Evolutionary conservation across 1,140 invertebrate species (phyloP).

Genomic region (Frieseomelitta varia): DNA sequence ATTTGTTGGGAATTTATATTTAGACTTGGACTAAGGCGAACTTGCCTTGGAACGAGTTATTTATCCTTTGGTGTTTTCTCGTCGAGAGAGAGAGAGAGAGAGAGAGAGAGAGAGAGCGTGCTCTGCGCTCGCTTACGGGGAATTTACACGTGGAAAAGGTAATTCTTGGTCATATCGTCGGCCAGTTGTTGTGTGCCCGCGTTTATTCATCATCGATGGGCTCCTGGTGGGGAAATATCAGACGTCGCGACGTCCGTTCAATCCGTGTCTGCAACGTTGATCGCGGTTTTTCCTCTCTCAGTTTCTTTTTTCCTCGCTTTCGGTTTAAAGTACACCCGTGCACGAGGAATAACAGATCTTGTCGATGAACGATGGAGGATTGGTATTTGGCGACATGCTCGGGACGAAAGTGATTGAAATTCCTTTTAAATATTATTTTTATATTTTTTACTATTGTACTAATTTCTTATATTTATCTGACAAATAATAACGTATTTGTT

Average conservation of each 20-base stretch:
- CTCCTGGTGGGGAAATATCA: not conserved
- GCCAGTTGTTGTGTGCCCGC: not conserved
- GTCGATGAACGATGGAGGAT: not conserved
- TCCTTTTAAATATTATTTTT: not conserved
- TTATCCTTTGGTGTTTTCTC: constrained; percentile 44
- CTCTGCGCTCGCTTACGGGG: not conserved
- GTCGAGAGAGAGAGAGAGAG: not conserved
- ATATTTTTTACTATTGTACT: no score
- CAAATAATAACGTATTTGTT: no score
- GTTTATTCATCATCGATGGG: not conserved
- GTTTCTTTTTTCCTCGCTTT: not conserved
- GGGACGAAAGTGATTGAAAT: not conserved
- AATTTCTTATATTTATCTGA: no score
- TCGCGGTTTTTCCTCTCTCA: not conserved
- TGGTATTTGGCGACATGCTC: not conserved
- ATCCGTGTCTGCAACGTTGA: not conserved
- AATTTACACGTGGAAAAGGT: constrained; percentile 5
- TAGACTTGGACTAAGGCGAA: constrained; percentile 26
- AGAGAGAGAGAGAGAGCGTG: no score
- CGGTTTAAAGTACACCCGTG: not conserved
- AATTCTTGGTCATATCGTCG: not conserved
- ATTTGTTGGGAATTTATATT: constrained; percentile 55
- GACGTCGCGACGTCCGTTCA: not conserved
- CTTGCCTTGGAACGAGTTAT: constrained; percentile 46
- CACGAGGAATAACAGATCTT: no score